A percentile compares a stretch with the other conserved stretches of the same genome.
These are phyloP conservation scores for Sialia sialis DNA, from an alignment of 2,113 vertebrate genomes.

Conservation along the genomic window DNA sequence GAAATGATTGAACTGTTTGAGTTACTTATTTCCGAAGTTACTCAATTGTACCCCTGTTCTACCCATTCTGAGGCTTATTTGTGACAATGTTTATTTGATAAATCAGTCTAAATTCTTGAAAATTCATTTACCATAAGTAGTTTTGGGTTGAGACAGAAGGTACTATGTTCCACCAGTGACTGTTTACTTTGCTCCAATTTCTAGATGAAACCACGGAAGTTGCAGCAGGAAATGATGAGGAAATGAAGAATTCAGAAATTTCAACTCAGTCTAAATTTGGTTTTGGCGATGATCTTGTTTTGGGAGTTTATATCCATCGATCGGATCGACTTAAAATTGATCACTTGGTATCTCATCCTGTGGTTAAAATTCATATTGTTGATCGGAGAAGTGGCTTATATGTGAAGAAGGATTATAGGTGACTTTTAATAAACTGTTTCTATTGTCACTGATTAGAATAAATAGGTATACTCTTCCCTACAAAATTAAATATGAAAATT, in stretches of 20 bases:
- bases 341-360: constrained; percentile 86
- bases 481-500: background rate
- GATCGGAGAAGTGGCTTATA: constrained; percentile 87
- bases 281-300: constrained; percentile 82
- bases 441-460: background rate
- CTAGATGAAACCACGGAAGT: constrained; percentile 54
- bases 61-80: background rate
- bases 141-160: background rate
- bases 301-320: constrained; percentile 89
- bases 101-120: background rate
- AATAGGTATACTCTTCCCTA: background rate
- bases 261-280: constrained; percentile 48
- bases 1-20: background rate
- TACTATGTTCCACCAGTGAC: background rate
- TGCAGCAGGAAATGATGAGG: constrained; percentile 46
- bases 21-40: background rate
- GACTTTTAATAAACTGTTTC: constrained; percentile 37
- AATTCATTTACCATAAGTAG: background rate
- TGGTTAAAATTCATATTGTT: constrained; percentile 92
- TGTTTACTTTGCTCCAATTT: constrained; percentile 22
- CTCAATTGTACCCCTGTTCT: background rate
- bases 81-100: background rate
- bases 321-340: constrained; percentile 87
- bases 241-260: constrained; percentile 61
- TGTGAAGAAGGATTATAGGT: constrained; percentile 90